These are phyloP conservation scores for Physeter macrocephalus DNA, from an alignment of 2,113 vertebrate species.

Conservation along the genomic window DNA sequence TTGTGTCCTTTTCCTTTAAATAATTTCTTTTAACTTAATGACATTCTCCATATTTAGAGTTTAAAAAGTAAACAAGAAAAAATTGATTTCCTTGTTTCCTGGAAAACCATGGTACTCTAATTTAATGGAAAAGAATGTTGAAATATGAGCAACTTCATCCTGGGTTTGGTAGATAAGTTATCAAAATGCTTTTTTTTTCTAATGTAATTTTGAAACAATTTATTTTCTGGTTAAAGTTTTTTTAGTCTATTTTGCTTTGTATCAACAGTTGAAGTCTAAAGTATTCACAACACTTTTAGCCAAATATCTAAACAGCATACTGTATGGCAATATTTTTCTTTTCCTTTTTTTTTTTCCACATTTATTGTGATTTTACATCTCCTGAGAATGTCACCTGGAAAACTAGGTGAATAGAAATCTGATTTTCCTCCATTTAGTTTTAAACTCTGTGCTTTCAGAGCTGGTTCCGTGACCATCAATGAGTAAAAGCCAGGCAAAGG, in stretches of 20 bases:
- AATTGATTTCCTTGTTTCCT: background rate
- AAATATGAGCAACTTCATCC: background rate
- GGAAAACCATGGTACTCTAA: background rate
- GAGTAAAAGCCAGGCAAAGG: background rate
- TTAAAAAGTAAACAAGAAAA: background rate
- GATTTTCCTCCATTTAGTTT: background rate
- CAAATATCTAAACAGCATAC: background rate
- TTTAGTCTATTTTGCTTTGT: background rate
- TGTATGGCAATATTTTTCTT: background rate
- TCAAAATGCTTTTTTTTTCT: background rate
- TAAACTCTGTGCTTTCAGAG: background rate
- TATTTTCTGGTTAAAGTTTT: background rate
- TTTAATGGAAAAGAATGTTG: background rate
- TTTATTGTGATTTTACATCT: background rate
- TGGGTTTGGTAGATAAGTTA: background rate
- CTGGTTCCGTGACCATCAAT: accelerated
- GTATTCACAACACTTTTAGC: background rate
- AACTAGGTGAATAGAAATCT: background rate
- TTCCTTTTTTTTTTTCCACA: background rate
- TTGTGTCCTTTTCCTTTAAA: background rate
- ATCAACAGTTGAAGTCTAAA: background rate
- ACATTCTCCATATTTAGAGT: background rate
- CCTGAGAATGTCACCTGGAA: background rate
- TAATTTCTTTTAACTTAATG: background rate
- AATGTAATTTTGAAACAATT: background rate